Percentiles rank a stretch among this genome's conserved stretches.
These are phyloP conservation scores for Characodon lateralis DNA, from an alignment of 2,797 vertebrate genomes.

Conservation along the genomic window DNA sequence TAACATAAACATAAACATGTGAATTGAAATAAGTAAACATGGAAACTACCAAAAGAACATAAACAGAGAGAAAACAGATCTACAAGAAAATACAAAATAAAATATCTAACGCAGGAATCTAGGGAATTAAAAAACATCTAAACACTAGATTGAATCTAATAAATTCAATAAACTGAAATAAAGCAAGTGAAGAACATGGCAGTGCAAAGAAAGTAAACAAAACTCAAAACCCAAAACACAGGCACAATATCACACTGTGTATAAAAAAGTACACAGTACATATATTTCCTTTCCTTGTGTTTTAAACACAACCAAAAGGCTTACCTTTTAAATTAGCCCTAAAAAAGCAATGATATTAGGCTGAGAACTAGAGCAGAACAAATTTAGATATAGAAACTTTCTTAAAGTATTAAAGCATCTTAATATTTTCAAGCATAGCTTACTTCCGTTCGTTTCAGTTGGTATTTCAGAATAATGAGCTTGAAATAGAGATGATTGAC, in stretches of 20 bases:
- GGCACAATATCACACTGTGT: background rate
- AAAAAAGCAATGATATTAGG: background rate
- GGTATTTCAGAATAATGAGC: background rate
- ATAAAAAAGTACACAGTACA: background rate
- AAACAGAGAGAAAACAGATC: too few relatives aligned
- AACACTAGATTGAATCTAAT: too few relatives aligned
- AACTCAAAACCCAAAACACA: too few relatives aligned
- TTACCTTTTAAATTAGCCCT: background rate
- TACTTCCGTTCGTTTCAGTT: background rate
- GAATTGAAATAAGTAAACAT: too few relatives aligned
- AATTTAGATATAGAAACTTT: background rate
- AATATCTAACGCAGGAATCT: too few relatives aligned
- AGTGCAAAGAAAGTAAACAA: too few relatives aligned
- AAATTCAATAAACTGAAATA: too few relatives aligned
- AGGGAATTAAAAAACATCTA: too few relatives aligned
- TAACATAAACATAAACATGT: too few relatives aligned
- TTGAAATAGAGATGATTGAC: background rate
- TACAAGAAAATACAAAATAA: too few relatives aligned
- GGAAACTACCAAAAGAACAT: too few relatives aligned
- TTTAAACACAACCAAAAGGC: background rate
- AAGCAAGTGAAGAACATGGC: too few relatives aligned
- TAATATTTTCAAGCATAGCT: background rate
- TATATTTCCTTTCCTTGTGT: background rate
- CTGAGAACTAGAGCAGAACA: background rate
- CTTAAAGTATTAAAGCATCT: background rate